Percentiles rank a stretch among this genome's conserved stretches.
These are phyloP conservation scores for Stichopus horrens DNA, from an alignment of 53 echinoderm and acorn worm genomes.

Conservation along the genomic window DNA sequence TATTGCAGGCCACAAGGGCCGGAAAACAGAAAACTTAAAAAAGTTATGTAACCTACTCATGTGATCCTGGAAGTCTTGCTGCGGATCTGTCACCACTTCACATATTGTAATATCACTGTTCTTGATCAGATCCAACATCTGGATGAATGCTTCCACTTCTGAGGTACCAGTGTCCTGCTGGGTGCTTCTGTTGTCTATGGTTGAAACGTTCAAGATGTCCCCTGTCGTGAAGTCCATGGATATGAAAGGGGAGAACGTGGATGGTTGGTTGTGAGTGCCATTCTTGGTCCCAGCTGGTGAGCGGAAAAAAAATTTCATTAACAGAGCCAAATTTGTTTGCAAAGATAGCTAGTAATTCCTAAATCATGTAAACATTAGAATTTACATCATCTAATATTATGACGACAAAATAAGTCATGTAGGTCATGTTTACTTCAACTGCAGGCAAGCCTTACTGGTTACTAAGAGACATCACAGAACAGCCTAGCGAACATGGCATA, in stretches of 20 bases:
- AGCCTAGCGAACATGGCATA: too few relatives aligned
- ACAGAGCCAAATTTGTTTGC: background rate
- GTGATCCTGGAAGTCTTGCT: background rate
- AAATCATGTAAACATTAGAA: too few relatives aligned
- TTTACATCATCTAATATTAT: too few relatives aligned
- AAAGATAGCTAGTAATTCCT: too few relatives aligned
- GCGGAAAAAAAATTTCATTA: background rate
- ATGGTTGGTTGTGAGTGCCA: background rate
- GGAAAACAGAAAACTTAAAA: background rate
- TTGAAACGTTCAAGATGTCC: slow-evolving; percentile 1
- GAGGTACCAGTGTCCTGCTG: background rate
- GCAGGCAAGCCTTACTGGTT: too few relatives aligned
- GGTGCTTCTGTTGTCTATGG: background rate
- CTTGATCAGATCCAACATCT: background rate
- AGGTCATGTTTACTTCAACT: too few relatives aligned
- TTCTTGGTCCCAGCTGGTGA: background rate
- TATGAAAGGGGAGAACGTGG: background rate
- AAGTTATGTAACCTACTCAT: slow-evolving; percentile 2
- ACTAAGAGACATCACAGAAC: too few relatives aligned
- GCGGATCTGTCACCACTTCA: slow-evolving; percentile 7
- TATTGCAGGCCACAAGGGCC: background rate
- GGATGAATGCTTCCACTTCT: background rate
- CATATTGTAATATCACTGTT: background rate
- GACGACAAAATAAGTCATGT: too few relatives aligned
- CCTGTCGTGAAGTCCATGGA: background rate